Evolutionary conservation across 2,113 vertebrate species (phyloP), one percentile per base, ranked within the genome.

Genomic region (Tragelaphus imberbis): DNA sequence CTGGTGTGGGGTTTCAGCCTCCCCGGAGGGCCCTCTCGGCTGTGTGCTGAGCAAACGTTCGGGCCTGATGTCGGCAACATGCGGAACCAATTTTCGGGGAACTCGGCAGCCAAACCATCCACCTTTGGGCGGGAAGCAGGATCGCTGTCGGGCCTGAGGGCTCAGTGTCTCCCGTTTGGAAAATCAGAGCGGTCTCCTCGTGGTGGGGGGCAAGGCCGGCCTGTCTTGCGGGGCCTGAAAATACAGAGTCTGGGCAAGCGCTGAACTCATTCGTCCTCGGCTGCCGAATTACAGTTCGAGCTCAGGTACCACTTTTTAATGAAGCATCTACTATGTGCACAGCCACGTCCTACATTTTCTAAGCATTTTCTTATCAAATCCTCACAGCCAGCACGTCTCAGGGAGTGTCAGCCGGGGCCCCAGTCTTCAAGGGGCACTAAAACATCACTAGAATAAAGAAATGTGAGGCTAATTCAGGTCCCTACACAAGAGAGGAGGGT

Each of bases 51-150:
- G 98, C 98, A 98, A 98, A 95, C 4, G 21, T 98, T 98, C 93
- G 90, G 88, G 98, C 97, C 79, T 98, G 97, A 98, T 97, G 97
- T 98, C 97, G 51, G 84, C 93, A 98, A 98, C 98, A 98, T 98
- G 97, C 97, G 98, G 98, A 99, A 98, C 75, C 95, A 98, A 98
- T 99, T 99, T 99, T 97, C 92, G 49, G 97, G 86, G 87, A 98
- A 96, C 91, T 88, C 97, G 8, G 92, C 97, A 94, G 98, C 98
- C 97, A 98, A 88, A 63, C 94, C 96, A 92, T 94, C 95, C 97
- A 98, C 98, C 98, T 99, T 98, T 95, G 55, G 97, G 96, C 94
- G 91, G 84, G 95, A 97, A 93, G 85, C 89, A 97, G 96, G 90
- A 96, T 97, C 28, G 8, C 68, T 84, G 93, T 86, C 25, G 5